These are phyloP conservation scores for Isaurus tuberculatus DNA, from an alignment of 92 coral and sea anemone species.

Conservation along the genomic window DNA sequence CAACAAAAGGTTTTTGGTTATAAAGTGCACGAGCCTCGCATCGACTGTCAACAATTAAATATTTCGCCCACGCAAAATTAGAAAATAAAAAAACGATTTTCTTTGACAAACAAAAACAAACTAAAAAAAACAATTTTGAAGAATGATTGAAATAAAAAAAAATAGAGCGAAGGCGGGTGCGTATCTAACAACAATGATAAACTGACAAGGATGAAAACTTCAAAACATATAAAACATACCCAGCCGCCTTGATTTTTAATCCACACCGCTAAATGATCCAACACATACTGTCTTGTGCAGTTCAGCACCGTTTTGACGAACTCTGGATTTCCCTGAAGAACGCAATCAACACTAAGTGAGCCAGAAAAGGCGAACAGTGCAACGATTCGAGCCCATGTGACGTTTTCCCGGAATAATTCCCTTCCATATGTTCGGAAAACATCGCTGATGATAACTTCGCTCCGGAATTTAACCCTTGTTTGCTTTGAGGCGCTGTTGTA, in stretches of 20 bases:
- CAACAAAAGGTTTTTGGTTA: background rate
- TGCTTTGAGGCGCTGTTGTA: constrained; percentile 90
- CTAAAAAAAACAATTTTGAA: background rate
- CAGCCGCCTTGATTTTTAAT: constrained; percentile 92
- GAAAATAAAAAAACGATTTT: background rate
- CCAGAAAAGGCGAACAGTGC: constrained; percentile 95
- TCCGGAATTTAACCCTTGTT: constrained; percentile 78
- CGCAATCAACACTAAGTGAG: constrained; percentile 86
- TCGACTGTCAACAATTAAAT: background rate
- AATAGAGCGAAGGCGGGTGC: background rate
- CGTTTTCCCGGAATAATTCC: constrained; percentile 85
- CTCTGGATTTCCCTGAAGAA: constrained; percentile 82
- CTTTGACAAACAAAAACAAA: constrained; percentile 19
- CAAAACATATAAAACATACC: constrained; percentile 66
- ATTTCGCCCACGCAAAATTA: constrained; percentile 2
- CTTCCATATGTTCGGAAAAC: constrained; percentile 82
- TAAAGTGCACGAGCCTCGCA: background rate
- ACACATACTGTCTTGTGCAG: constrained; percentile 79
- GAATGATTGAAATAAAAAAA: background rate
- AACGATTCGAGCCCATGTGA: constrained; percentile 88
- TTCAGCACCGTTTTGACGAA: constrained; percentile 79
- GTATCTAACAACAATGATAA: background rate
- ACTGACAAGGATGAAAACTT: background rate
- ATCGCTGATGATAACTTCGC: constrained; percentile 86
- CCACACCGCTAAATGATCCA: constrained; percentile 93